A percentile compares a stretch with the other conserved stretches of the same genome.
Evolutionary conservation across 1,140 invertebrate genomes (phyloP).

Genomic region (Holcopasites calliopsidis): DNA sequence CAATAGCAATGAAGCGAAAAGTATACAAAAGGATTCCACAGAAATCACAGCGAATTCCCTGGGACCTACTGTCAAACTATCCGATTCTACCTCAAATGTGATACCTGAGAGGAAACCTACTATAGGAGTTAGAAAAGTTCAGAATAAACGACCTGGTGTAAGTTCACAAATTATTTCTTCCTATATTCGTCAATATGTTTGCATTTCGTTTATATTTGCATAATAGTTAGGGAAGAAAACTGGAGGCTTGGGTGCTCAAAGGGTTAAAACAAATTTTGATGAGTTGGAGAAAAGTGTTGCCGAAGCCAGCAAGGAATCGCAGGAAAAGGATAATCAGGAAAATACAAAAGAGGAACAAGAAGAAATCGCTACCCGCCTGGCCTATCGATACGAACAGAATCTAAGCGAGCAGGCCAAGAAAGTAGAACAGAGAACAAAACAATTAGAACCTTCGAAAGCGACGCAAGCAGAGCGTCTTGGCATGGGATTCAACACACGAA

Average conservation of each 20-base stretch:
- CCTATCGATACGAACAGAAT: conserved; percentile 88
- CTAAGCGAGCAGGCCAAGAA: conserved; percentile 88
- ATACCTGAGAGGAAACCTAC: conserved; percentile 84
- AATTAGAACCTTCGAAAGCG: conserved; percentile 92
- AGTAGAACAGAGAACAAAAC: conserved; percentile 88
- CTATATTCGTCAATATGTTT: too few relatives aligned
- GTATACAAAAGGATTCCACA: conserved; percentile 26
- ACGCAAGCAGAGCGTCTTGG: conserved; percentile 95
- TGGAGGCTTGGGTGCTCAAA: conserved; percentile 96
- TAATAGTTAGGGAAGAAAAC: conserved; percentile 89
- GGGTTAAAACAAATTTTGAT: conserved; percentile 96
- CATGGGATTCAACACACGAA: conserved; percentile 89
- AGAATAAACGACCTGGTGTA: conserved; percentile 84
- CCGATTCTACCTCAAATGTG: conserved; percentile 61
- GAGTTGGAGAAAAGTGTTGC: conserved; percentile 95
- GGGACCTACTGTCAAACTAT: conserved; percentile 74
- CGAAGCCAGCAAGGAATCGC: conserved; percentile 87
- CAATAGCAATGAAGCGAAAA: conserved; percentile 41
- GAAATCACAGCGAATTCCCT: conserved; percentile 51
- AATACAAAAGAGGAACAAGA: conserved; percentile 81
- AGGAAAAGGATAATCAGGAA: conserved; percentile 79
- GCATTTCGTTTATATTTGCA: too few relatives aligned
- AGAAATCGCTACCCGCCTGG: conserved; percentile 88
- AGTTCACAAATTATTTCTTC: conserved; percentile 62
- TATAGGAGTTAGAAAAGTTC: conserved; percentile 85